Percentiles rank a stretch among this genome's conserved stretches.
Conservation (phyloP, 1,140 invertebrate genomes). For the Capitella teleta region DNA sequence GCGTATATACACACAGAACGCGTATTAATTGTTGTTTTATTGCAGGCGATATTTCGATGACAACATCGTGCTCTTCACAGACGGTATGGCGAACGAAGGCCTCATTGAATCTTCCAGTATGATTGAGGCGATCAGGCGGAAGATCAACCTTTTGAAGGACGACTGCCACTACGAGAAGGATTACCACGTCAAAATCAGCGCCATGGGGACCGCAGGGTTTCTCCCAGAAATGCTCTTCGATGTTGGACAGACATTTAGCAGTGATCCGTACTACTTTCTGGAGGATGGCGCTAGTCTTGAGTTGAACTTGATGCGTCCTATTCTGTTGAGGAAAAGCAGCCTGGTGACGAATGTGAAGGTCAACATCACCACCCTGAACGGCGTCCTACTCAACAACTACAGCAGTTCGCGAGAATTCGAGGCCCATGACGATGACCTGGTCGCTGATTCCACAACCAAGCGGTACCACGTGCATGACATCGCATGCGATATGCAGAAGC, state of each 20-base stretch:
- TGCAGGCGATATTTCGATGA: conserved; percentile 10
- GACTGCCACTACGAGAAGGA: conserved; percentile 12
- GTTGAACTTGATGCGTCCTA: conserved; percentile 7
- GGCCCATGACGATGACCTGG: not conserved
- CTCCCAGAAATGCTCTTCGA: conserved; percentile 11
- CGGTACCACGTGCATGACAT: conserved; percentile 11
- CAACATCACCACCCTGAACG: conserved; percentile 8
- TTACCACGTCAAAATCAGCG: conserved; percentile 9
- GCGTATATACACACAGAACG: not conserved
- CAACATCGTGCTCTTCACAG: conserved; percentile 14
- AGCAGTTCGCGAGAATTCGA: not conserved
- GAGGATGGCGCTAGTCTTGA: conserved; percentile 6
- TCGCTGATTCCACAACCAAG: not conserved
- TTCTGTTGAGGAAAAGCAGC: conserved; percentile 4
- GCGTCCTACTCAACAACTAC: conserved; percentile 7
- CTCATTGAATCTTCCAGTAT: conserved; percentile 6
- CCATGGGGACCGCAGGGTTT: conserved; percentile 10
- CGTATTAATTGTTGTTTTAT: not conserved
- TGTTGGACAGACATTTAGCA: conserved; percentile 7
- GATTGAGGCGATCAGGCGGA: conserved; percentile 9
- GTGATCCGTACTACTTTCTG: conserved; percentile 9
- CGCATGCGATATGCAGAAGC: conserved; percentile 2
- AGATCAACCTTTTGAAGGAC: conserved; percentile 5
- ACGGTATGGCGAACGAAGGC: conserved; percentile 13
- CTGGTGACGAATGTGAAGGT: conserved; percentile 4